Percentiles rank a stretch among this genome's conserved stretches.
These are phyloP conservation scores for Clarias pachynema DNA, from an alignment of 2,797 vertebrate species.

Conservation along the genomic window DNA sequence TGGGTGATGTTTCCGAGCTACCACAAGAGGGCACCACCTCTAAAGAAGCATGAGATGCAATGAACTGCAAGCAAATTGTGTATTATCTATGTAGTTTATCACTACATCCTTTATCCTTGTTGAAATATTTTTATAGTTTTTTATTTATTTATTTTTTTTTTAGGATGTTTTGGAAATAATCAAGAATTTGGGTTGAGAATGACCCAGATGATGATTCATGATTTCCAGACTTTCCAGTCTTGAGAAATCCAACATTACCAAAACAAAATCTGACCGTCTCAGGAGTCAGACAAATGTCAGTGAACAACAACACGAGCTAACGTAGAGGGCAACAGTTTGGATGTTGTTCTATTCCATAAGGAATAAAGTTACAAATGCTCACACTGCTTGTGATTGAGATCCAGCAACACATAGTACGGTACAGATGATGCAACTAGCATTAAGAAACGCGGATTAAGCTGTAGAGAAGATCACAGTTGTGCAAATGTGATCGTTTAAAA, in stretches of 20 bases:
- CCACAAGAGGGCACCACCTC: slow-evolving; percentile 32
- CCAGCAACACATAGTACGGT: background rate
- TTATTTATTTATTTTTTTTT: no score
- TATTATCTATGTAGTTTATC: background rate
- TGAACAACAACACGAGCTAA: background rate
- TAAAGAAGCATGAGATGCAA: background rate
- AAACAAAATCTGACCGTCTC: background rate
- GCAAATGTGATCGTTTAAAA: background rate
- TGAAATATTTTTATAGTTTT: background rate
- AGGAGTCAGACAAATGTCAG: background rate
- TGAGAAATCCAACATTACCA: slow-evolving; percentile 10
- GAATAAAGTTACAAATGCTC: background rate
- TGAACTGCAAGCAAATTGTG: background rate
- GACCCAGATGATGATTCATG: background rate
- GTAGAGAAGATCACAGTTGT: no score
- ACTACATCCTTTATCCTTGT: background rate
- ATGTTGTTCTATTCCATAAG: background rate
- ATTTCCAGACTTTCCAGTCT: slow-evolving; percentile 6
- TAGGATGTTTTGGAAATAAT: background rate
- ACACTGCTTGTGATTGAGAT: background rate
- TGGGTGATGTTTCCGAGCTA: background rate
- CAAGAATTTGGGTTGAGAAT: background rate
- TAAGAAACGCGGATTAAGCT: background rate
- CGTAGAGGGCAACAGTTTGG: background rate
- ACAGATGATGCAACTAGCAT: background rate